These are phyloP conservation scores for Perca schrenkii DNA, from an alignment of 2,113 vertebrate species.

Conservation along the genomic window DNA sequence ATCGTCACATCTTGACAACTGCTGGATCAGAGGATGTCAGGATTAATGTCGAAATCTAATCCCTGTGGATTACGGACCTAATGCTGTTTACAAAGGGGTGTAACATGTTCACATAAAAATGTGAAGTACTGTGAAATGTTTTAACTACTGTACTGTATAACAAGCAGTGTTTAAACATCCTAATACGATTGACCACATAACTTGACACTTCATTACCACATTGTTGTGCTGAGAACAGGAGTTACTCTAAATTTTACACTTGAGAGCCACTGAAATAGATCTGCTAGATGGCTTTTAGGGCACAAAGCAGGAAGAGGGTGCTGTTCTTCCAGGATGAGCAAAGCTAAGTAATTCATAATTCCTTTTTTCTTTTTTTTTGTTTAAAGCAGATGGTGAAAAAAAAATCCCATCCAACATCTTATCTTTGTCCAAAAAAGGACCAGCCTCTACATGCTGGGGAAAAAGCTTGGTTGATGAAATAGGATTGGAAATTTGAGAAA, in stretches of 20 bases:
- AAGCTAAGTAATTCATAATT: not conserved
- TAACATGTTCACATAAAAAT: not conserved
- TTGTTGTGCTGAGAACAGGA: not conserved
- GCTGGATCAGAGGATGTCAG: not conserved
- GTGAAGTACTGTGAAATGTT: not conserved
- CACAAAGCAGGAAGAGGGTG: not conserved
- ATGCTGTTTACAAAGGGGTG: not conserved
- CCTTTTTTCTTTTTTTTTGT: not conserved
- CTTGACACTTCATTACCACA: not conserved
- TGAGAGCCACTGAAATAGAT: not conserved
- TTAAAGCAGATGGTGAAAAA: not conserved
- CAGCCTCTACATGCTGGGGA: not conserved
- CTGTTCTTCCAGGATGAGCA: not conserved
- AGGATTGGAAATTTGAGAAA: not conserved
- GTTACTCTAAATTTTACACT: not conserved
- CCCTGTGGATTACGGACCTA: not conserved
- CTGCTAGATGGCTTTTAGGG: not conserved
- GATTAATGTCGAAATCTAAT: not conserved
- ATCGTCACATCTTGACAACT: not conserved
- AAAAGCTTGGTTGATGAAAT: not conserved
- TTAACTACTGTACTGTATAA: not conserved
- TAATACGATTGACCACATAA: not conserved
- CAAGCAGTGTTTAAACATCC: not conserved
- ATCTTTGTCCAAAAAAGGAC: not conserved
- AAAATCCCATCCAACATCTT: not conserved